Base-by-base conservation (phyloP, 2,888 invertebrate species). In the Xiphydria camelus region DNA sequence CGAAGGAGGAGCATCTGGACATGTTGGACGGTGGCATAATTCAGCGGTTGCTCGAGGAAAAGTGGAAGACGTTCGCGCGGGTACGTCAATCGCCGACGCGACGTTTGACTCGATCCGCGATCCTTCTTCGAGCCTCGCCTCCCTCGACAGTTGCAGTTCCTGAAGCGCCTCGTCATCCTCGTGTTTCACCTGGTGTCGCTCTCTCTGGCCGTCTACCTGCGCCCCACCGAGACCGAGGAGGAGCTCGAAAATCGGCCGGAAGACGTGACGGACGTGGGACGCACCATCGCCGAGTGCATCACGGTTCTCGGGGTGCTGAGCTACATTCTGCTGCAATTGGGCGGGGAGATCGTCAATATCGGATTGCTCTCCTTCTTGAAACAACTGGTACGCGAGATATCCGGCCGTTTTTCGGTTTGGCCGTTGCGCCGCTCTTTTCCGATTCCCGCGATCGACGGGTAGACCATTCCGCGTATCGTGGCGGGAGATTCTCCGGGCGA, bases 21-120 rank as follows among this genome's bases (percentile, higher is more conserved):
- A 99, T 99, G 97, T 80, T 99, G 64, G 96, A 96, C 70, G 96
- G 97, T 35, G 98, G 98, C 20, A 98, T 99, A 44, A 97, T 99
- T 67, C 95, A 97, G 73, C 85, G 95, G 64, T 79, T 99, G 36
- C 81, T 99, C 12, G 97, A 97, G 76, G 98, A 99, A 77, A 99
- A 99, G 76, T 99, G 99, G 99, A 97, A 98, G 77, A 95, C 96
- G 0, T 99, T 95, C 79, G 99, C 96, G 18, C 84, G 91, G 78
- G 93, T 93, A 80, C 68, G 78, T 52, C 37, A 10, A 31, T 18
- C 21, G 10, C 12, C 15, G 12, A 19, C 20, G 7, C 19, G n/a
- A n/a, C n/a, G n/a, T n/a, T n/a, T n/a, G n/a, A n/a, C n/a, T n/a
- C n/a, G n/a, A n/a, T n/a, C n/a, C n/a, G n/a, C n/a, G n/a, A n/a